A percentile compares a stretch with the other conserved stretches of the same genome.
These are phyloP conservation scores for Melikaiella ostensackeni DNA, from an alignment of 2,888 invertebrate species.

Conservation along the genomic window DNA sequence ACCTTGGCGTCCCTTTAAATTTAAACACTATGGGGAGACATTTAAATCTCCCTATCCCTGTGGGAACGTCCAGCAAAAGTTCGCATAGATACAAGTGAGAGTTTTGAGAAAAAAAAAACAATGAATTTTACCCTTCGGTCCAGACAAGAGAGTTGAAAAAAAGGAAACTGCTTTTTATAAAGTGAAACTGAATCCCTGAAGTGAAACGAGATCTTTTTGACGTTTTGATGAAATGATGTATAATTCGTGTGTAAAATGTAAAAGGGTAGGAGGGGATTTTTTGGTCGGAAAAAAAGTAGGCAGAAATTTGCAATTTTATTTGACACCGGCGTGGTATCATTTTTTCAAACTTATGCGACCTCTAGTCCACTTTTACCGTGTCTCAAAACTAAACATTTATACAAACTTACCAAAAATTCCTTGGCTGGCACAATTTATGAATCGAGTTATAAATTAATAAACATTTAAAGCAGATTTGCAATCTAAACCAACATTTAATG, in stretches of 20 bases:
- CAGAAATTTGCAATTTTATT: no score
- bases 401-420: no score
- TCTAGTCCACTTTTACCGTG: no score
- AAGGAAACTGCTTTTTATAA: constrained; percentile 28
- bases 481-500: no score
- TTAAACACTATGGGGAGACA: constrained; percentile 54
- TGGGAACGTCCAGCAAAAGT: constrained; percentile 64
- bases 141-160: constrained; percentile 43
- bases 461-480: no score
- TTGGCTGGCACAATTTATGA: no score
- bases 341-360: no score
- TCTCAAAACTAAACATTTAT: no score
- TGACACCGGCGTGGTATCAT: no score
- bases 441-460: no score
- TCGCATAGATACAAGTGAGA: constrained; percentile 48
- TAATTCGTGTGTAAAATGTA: constrained; percentile 9
- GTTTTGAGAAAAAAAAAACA: constrained; percentile 55
- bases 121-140: constrained; percentile 61
- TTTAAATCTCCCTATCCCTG: constrained; percentile 67
- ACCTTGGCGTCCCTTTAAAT: constrained; percentile 16
- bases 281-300: no score
- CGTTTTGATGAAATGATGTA: neutral
- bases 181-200: constrained; percentile 1
- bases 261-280: neutral
- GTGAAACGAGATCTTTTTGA: constrained; percentile 4